Evolutionary conservation across 2,888 invertebrate genomes (phyloP).

Genomic region (Dascillus cervinus): DNA sequence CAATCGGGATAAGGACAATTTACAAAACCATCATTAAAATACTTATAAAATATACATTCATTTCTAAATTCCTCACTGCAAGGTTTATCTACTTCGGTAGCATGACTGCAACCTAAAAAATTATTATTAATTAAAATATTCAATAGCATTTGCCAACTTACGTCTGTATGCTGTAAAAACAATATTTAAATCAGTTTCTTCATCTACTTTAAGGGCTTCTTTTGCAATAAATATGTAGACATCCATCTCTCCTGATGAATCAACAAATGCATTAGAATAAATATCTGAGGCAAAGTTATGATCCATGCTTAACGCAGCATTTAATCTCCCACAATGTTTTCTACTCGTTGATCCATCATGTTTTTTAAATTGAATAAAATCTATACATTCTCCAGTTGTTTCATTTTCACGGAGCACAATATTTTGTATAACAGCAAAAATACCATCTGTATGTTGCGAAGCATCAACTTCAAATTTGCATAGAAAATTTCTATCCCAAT

Average conservation of each 20-base stretch:
- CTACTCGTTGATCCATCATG: constrained; percentile 28
- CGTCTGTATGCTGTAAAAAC: constrained; percentile 44
- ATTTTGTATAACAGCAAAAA: constrained; percentile 47
- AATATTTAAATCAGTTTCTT: constrained; percentile 38
- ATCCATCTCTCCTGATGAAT: constrained; percentile 34
- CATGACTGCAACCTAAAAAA: constrained; percentile 6
- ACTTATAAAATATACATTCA: constrained; percentile 41
- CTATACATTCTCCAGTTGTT: constrained; percentile 40
- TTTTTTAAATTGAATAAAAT: constrained; percentile 41
- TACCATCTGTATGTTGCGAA: constrained; percentile 26
- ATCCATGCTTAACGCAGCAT: constrained; percentile 27
- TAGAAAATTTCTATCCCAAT: constrained; percentile 25
- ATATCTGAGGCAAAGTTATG: constrained; percentile 20
- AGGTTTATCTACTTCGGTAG: constrained; percentile 19
- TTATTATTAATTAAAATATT: not conserved
- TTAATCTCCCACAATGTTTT: constrained; percentile 36
- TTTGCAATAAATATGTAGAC: constrained; percentile 41
- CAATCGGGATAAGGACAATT: constrained; percentile 44
- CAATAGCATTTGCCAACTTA: constrained; percentile 21
- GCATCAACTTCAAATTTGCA: constrained; percentile 36
- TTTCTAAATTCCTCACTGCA: constrained; percentile 18
- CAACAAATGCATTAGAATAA: constrained; percentile 25
- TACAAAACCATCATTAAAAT: constrained; percentile 41
- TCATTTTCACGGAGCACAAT: constrained; percentile 40
- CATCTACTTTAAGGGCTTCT: constrained; percentile 25